These are phyloP conservation scores for Fopius arisanus DNA, from an alignment of 1,140 invertebrate genomes.

Conservation along the genomic window DNA sequence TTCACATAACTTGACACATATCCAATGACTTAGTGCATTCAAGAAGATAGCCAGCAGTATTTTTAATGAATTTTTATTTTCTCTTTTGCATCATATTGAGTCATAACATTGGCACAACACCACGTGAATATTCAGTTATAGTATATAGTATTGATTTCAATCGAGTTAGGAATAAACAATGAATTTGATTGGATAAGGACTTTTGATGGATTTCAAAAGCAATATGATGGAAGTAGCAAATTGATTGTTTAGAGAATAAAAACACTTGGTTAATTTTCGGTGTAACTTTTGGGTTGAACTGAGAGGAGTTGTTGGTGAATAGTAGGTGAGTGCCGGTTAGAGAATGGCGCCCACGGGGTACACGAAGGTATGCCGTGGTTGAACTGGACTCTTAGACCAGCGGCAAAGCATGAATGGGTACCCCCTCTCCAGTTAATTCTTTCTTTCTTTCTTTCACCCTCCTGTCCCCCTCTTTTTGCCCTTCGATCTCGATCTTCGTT, in stretches of 20 bases:
- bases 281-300: neutral
- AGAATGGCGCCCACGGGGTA: conserved; percentile 56
- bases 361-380: conserved; percentile 60
- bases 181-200: too few relatives aligned
- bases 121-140: too few relatives aligned
- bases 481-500: conserved; percentile 9
- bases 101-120: neutral
- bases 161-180: too few relatives aligned
- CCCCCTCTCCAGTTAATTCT: conserved; percentile 50
- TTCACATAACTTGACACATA: neutral
- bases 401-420: conserved; percentile 65
- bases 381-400: conserved; percentile 62
- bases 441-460: conserved; percentile 7
- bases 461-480: neutral
- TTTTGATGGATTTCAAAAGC: too few relatives aligned
- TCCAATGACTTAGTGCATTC: neutral
- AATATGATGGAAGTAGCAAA: too few relatives aligned
- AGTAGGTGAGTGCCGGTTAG: conserved; percentile 45
- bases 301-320: conserved; percentile 17
- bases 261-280: neutral
- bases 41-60: neutral
- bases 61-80: too few relatives aligned
- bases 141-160: too few relatives aligned
- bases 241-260: neutral
- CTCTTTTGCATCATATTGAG: neutral